Base-by-base conservation (phyloP, 1,140 invertebrate genomes). In the Aphaenogaster ashmeadi region DNA sequence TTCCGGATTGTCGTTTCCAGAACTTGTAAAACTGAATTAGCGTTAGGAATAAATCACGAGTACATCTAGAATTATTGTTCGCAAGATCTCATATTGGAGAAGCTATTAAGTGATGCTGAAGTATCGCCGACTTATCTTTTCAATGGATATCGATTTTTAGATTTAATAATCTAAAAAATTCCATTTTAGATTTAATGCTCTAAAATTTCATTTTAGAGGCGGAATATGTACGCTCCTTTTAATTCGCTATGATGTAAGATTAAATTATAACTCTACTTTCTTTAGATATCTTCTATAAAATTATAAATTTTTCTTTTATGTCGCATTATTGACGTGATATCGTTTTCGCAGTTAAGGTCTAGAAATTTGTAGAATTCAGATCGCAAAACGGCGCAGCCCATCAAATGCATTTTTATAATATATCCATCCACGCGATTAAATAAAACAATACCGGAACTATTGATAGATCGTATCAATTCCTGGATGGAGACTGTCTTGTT, bases 391-490 rank as follows among this genome's bases (percentile, higher is more conserved):
- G 58, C 3, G 13, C 11, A 15, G 18, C n/a, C 7, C 47, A 33
- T 8, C 36, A 27, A 81, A 71, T 38, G 64, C 41, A 41, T 41
- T 77, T 58, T n/a, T 54, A n/a, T 54, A n/a, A 72, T 47, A 58
- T 56, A 13, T 41, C 9, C n/a, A 47, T 72, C 52, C 15, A 67
- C 4, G n/a, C 27, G 67, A 15, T 13, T 58, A 54, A 5, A 44
- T 56, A 56, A 83, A 44, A 72, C n/a, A 83, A n/a, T 41, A 47
- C n/a, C 15, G 60, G 5, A 15, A 15, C 15, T 58, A 41, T 69
- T 83, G 21, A 72, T 58, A 52, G 60, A 41, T 44, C 27, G n/a
- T 50, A 64, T 67, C 67, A 58, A 74, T 83, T 83, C 9, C 56
- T 74, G 2, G n/a, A 44, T 58, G 15, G 21, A 44, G 41, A 60